A percentile compares a stretch with the other conserved stretches of the same genome.
These are phyloP conservation scores for Diacarnus erythraeanus DNA, from an alignment of 37 sponge, comb jelly and placozoan genomes.

Conservation along the genomic window DNA sequence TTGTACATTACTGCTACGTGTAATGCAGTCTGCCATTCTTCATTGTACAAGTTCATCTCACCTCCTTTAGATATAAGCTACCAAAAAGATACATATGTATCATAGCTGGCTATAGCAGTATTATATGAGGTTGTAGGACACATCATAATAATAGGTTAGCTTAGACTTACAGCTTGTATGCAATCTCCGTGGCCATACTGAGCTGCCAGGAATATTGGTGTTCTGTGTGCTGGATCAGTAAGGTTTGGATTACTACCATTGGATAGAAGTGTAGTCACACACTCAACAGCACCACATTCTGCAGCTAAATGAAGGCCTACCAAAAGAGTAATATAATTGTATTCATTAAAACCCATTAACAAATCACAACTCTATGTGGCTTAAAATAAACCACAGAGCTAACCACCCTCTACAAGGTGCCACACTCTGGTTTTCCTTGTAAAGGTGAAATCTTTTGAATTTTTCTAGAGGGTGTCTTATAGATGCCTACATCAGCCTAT, in stretches of 20 bases:
- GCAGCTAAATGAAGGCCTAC: slow-evolving; percentile 70
- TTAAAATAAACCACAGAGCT: not conserved
- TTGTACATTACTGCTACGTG: slow-evolving; percentile 39
- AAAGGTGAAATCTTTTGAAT: slow-evolving; percentile 68
- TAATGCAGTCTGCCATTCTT: slow-evolving; percentile 42
- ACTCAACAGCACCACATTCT: slow-evolving; percentile 33
- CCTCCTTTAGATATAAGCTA: slow-evolving; percentile 52
- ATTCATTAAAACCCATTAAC: not conserved
- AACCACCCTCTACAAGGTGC: not conserved
- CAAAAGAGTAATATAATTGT: not conserved
- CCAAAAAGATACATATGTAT: not conserved
- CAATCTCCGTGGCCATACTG: slow-evolving; percentile 50
- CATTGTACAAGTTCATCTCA: slow-evolving; percentile 26
- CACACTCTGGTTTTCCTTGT: too few species aligned
- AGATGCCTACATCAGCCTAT: slow-evolving; percentile 1
- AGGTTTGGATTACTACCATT: slow-evolving; percentile 57
- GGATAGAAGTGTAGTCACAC: slow-evolving; percentile 43
- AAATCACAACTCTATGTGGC: not conserved
- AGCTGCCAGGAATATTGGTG: slow-evolving; percentile 51
- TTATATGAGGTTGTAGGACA: too few species aligned
- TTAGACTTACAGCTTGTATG: slow-evolving; percentile 50
- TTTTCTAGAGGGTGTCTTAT: slow-evolving; percentile 43
- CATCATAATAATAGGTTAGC: not conserved
- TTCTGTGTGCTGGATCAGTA: slow-evolving; percentile 20
- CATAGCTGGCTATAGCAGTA: too few species aligned